Percentiles rank a stretch among this genome's conserved stretches.
These are phyloP conservation scores for Anthoptus insignis DNA, from an alignment of 2,888 invertebrate genomes.

Conservation along the genomic window DNA sequence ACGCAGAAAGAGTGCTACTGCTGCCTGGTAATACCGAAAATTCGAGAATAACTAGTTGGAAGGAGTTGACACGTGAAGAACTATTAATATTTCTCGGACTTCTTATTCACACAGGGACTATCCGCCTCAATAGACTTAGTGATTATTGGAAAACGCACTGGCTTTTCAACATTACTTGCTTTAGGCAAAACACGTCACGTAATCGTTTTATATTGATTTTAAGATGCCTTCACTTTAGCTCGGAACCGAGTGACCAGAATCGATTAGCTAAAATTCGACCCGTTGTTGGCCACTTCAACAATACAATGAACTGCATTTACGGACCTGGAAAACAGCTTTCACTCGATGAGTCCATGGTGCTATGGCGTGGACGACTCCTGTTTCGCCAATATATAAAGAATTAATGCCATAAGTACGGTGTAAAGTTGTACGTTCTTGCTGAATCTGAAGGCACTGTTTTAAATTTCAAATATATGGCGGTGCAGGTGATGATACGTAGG, in stretches of 20 bases:
- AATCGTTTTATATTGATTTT: constrained; percentile 61
- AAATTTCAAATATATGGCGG: constrained; percentile 49
- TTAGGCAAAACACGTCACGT: constrained; percentile 44
- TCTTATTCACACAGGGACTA: too few species aligned
- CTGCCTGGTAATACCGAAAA: too few species aligned
- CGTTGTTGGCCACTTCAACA: constrained; percentile 18
- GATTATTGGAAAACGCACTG: too few species aligned
- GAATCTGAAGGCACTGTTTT: constrained; percentile 56
- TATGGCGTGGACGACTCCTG: constrained; percentile 54
- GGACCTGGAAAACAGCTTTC: constrained; percentile 41
- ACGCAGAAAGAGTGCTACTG: too few species aligned
- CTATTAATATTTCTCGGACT: too few species aligned
- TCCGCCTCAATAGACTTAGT: too few species aligned
- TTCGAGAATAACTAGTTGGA: too few species aligned
- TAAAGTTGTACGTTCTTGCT: constrained; percentile 60
- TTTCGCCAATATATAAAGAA: constrained; percentile 46
- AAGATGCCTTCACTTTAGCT: constrained; percentile 57
- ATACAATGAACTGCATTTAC: background rate
- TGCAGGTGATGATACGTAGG: constrained; percentile 48
- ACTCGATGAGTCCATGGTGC: constrained; percentile 57
- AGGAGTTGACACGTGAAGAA: too few species aligned
- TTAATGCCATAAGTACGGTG: constrained; percentile 60
- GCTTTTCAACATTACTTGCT: too few species aligned
- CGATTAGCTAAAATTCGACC: too few species aligned
- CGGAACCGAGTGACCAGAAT: too few species aligned